Conservation (phyloP, 2,888 invertebrate genomes). For the Ophion obscuratus region DNA sequence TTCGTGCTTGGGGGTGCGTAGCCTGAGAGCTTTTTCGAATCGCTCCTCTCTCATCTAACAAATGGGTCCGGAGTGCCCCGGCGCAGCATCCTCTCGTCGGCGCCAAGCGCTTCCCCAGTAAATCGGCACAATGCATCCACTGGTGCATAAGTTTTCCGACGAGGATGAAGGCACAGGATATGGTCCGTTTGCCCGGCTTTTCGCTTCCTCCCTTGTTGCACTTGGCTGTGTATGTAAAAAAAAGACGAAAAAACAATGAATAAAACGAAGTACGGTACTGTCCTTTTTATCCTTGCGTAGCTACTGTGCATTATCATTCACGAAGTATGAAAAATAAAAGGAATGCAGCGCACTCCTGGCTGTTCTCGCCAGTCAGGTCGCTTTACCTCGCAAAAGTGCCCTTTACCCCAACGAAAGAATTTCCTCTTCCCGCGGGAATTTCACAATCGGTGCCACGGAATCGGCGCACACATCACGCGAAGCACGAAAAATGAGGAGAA, state of each 20-base stretch:
- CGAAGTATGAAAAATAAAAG: slow-evolving; percentile 4
- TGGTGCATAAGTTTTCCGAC: slow-evolving; percentile 72
- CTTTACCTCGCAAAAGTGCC: neutral
- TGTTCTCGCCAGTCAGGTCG: slow-evolving; percentile 1
- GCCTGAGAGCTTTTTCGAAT: slow-evolving; percentile 66
- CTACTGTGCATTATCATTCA: slow-evolving; percentile 2
- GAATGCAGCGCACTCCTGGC: neutral
- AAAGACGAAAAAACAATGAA: slow-evolving; percentile 6
- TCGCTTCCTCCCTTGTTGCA: slow-evolving; percentile 37
- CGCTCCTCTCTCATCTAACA: slow-evolving; percentile 72
- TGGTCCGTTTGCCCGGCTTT: slow-evolving; percentile 67
- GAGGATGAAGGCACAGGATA: slow-evolving; percentile 69
- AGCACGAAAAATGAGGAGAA: slow-evolving; percentile 15
- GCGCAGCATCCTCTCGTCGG: slow-evolving; percentile 58
- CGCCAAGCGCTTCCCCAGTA: slow-evolving; percentile 68
- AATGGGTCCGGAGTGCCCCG: slow-evolving; percentile 72
- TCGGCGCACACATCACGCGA: neutral
- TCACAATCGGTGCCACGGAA: neutral
- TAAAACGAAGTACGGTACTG: slow-evolving; percentile 16
- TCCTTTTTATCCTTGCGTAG: slow-evolving; percentile 19
- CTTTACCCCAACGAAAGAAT: neutral
- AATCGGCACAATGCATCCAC: slow-evolving; percentile 76
- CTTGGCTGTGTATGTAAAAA: slow-evolving; percentile 14
- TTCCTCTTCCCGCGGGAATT: neutral
- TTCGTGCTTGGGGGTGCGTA: slow-evolving; percentile 32